Evolutionary conservation across 2,113 vertebrate species (phyloP).

Genomic region (Otolemur garnettii): DNA sequence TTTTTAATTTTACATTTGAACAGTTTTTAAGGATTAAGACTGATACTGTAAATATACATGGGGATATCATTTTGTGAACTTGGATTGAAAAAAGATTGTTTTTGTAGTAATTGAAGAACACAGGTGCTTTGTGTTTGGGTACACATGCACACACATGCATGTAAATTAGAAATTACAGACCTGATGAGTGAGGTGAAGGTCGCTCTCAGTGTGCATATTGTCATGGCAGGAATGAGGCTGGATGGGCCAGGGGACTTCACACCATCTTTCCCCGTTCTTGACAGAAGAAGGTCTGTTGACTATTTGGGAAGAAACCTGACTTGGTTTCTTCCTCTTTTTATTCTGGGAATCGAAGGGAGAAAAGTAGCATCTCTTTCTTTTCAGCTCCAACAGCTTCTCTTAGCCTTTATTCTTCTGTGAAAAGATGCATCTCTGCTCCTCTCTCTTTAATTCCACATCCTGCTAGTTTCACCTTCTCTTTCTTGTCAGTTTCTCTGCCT

Average conservation of each 20-base stretch:
- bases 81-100: background rate
- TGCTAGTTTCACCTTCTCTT: background rate
- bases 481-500: background rate
- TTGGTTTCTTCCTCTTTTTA: background rate
- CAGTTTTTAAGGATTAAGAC: background rate
- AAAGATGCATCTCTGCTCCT: background rate
- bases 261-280: background rate
- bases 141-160: fast-evolving
- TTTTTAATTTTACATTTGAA: conserved; percentile 2
- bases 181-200: background rate
- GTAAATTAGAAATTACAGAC: background rate
- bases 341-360: background rate
- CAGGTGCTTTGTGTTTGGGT: background rate
- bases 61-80: background rate
- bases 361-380: background rate
- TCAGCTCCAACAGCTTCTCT: too few relatives aligned
- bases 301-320: background rate
- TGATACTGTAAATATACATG: background rate
- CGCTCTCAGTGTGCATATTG: fast-evolving
- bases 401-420: background rate
- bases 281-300: background rate
- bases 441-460: background rate
- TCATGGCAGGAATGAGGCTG: background rate
- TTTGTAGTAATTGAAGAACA: background rate
- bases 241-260: background rate